These are phyloP conservation scores for Molorchus minor DNA, from an alignment of 2,888 invertebrate species.

Conservation along the genomic window DNA sequence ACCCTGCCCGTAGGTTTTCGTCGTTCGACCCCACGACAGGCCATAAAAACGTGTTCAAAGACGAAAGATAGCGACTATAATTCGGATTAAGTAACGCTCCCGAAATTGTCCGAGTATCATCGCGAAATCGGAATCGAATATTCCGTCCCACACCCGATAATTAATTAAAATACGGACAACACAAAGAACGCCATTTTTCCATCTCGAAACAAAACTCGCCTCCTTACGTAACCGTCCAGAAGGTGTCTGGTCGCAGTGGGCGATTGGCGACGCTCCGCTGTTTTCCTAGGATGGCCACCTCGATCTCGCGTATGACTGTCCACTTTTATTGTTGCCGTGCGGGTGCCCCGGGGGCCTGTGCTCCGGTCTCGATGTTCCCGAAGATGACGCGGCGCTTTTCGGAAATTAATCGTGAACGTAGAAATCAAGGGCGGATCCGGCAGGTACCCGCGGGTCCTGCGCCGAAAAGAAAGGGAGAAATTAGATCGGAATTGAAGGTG, in stretches of 20 bases:
- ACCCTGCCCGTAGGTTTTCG: slow-evolving; percentile 22
- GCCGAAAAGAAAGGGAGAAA: no score
- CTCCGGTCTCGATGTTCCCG: slow-evolving; percentile 20
- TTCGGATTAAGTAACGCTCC: no score
- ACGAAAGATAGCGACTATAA: no score
- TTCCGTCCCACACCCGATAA: no score
- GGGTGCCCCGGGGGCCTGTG: slow-evolving; percentile 13
- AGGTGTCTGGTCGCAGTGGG: slow-evolving; percentile 27
- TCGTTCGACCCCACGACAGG: slow-evolving; percentile 21
- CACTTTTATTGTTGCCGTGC: slow-evolving; percentile 23
- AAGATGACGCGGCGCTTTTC: slow-evolving; percentile 20
- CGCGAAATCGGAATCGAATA: no score
- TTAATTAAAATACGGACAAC: no score
- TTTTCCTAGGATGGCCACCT: slow-evolving; percentile 31
- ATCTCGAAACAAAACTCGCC: not conserved
- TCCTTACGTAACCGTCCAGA: no score
- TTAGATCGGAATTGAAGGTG: no score
- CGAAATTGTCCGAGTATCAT: no score
- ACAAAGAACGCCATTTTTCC: not conserved
- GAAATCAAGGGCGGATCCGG: not conserved
- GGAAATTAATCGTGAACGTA: slow-evolving; percentile 16
- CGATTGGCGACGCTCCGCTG: slow-evolving; percentile 43
- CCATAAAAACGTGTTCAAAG: no score
- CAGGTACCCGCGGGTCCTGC: not conserved
- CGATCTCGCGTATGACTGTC: slow-evolving; percentile 27